Base-by-base conservation (phyloP, 2,888 invertebrate species). In the Synergus itoensis region DNA sequence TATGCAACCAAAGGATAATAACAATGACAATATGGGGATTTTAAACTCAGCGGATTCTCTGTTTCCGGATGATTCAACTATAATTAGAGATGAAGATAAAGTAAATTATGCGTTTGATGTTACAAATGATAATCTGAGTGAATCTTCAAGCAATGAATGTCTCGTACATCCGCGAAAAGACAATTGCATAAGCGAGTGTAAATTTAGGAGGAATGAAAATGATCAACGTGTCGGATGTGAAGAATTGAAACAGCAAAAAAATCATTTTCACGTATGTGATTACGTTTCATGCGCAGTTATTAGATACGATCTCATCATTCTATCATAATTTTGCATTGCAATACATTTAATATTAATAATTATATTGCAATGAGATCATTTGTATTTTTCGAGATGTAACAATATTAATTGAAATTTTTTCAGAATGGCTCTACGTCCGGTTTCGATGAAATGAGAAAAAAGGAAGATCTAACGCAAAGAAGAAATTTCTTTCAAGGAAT, bases 81-180 rank as follows among this genome's bases (percentile, higher is more conserved):
- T 21, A 62, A 62, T 11, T 62, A 14, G 28, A 5, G 12, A 62
- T 14, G 62, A 62, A 28, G 14, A 9, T 28, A 21, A 5, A 28
- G 4, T 62, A 1, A 62, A 62, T 28, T 62, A 4, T 28, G 5
- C 4, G 14, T 4, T 62, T 28, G 5, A 62, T 28, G 28, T 28
- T 28, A 28, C 1, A 14, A 62, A 48, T n/a, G 16, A 28, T 48
- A 43, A 28, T 48, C 9, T 48, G 3, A 69, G 16, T 36, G 28
- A 36, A 69, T 48, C 48, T 48, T 69, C 28, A n/a, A 69, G 48
- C 45, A 21, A 69, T 69, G 69, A 69, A n/a, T 65, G 41, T 41
- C 41, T 65, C 5, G 62, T 62, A 21, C 40, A 65, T 40, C 40
- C n/a, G 43, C 14, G 41, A 43, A 65, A 41, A 41, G 18, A 43